Percentiles rank a stretch among this genome's conserved stretches.
phyloP scores from a whole-genome alignment of 23 tunicate species.

The Ciona savignyi region DNA sequence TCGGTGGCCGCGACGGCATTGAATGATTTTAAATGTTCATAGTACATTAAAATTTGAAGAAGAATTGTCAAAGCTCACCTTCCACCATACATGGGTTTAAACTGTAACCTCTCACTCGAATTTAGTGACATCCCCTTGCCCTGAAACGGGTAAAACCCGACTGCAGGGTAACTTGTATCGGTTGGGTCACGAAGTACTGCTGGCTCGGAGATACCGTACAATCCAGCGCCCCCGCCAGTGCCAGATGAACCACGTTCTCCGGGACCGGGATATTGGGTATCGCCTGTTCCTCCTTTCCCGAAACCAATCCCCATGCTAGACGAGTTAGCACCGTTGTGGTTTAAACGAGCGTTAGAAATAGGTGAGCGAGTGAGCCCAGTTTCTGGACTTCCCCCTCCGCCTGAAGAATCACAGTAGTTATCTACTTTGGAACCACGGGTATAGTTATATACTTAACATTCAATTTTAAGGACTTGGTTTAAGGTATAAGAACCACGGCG shows the following conservation, averaged over 20 bases:
- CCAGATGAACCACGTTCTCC: slow-evolving; percentile 60
- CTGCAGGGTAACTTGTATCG: slow-evolving; percentile 38
- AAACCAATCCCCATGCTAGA: slow-evolving; percentile 37
- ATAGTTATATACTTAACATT: too few relatives aligned
- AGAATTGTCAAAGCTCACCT: too few relatives aligned
- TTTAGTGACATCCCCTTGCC: background rate
- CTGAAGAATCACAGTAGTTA: too few relatives aligned
- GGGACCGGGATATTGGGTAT: background rate
- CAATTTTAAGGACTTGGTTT: too few relatives aligned
- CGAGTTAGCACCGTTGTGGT: slow-evolving; percentile 63
- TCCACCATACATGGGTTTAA: slow-evolving; percentile 56
- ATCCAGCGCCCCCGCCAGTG: slow-evolving; percentile 95
- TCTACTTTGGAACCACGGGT: too few relatives aligned
- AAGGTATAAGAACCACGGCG: too few relatives aligned
- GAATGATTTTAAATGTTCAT: too few relatives aligned
- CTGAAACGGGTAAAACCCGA: slow-evolving; percentile 40
- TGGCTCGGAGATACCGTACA: slow-evolving; percentile 35
- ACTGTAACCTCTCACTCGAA: background rate
- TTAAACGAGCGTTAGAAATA: slow-evolving; percentile 23
- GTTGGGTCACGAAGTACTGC: slow-evolving; percentile 1
- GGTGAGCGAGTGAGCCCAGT: background rate
- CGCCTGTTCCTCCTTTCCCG: slow-evolving; percentile 69
- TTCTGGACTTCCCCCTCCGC: slow-evolving; percentile 58
- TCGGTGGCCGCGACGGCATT: too few relatives aligned
- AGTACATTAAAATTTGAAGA: too few relatives aligned